Evolutionary conservation across 2,113 vertebrate genomes (phyloP), one percentile per base, ranked within the genome.

Genomic region (Perccottus glenii): DNA sequence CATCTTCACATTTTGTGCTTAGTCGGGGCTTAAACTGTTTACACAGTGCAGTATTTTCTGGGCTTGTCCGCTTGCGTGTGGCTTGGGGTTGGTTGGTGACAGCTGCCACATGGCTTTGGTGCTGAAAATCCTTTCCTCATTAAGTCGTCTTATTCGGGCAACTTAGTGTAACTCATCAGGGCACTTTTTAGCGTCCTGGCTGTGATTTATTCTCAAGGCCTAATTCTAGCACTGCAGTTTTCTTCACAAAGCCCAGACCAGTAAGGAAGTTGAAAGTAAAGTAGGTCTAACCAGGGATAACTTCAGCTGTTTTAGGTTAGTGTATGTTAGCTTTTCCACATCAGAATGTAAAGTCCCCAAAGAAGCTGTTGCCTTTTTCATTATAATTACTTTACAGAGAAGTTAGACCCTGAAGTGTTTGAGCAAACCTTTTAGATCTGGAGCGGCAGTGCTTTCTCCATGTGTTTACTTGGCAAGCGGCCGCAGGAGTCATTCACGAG

Each of bases 101-200:
- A 92, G 87, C 85, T 89, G 90, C 83, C 70, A 60, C 65, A 81
- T 91, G 85, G 88, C 88, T 90, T 90, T 89, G 86, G 73, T 57
- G 69, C 64, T 77, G 66, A 90, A 27, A 88, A 91, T 89, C 89
- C 87, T 78, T 81, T 81, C 78, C 46, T 82, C 77, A 77, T 83
- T 89, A 87, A 84, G 75, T 60, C 85, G 14, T 85, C 83, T 89
- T 89, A 83, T 84, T 81, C 7, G n/a, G 72, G 9, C 73, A 77
- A 74, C 74, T 80, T 51, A 27, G 75, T 81, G 70, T 69, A 75
- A 77, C 77, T 65, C 73, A 70, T 55, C 69, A 58, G 68, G 67
- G 46, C 2, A 64, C 70, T 75, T 73, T 61, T 60, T 51, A 11
- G 15, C 60, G 40, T 80, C 60, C 70, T 64, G 43, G 45, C 60